Evolutionary conservation across 92 coral and sea anemone genomes (phyloP).

Genomic region (Epizoanthus illoricatus): DNA sequence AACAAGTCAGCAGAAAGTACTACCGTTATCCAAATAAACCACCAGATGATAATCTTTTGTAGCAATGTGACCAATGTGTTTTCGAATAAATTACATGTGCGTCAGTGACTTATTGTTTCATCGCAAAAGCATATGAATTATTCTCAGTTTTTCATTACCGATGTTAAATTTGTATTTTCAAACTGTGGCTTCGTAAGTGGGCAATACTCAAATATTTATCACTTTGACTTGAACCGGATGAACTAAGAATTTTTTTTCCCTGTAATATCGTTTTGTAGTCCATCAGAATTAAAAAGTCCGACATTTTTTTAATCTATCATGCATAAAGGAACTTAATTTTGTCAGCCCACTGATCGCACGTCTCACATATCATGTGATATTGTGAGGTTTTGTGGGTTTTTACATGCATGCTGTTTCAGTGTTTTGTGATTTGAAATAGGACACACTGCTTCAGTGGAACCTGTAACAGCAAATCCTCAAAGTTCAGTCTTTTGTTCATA

Average conservation of each 20-base stretch:
- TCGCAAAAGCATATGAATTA: neutral
- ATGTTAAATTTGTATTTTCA: neutral
- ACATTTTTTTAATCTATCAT: slow-evolving; percentile 7
- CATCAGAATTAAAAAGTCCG: slow-evolving; percentile 2
- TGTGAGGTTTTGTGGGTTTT: too few relatives aligned
- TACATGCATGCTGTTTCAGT: too few relatives aligned
- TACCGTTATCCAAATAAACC: neutral
- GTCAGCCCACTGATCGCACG: slow-evolving; percentile 10
- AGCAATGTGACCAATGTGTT: neutral
- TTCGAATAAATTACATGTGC: slow-evolving; percentile 9
- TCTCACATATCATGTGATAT: neutral
- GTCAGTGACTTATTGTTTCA: neutral
- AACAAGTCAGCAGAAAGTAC: neutral
- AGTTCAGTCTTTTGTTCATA: too few relatives aligned
- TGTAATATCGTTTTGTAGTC: neutral
- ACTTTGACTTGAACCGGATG: too few relatives aligned
- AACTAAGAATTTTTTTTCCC: neutral
- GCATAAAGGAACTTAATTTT: neutral
- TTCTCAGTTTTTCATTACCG: neutral
- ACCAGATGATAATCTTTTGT: neutral
- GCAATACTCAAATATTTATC: neutral
- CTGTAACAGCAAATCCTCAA: too few relatives aligned
- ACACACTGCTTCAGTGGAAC: too few relatives aligned
- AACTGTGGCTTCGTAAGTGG: neutral
- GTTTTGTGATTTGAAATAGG: too few relatives aligned